These are phyloP conservation scores for Phallusia fumigata DNA, from an alignment of 23 tunicate species.

Conservation along the genomic window DNA sequence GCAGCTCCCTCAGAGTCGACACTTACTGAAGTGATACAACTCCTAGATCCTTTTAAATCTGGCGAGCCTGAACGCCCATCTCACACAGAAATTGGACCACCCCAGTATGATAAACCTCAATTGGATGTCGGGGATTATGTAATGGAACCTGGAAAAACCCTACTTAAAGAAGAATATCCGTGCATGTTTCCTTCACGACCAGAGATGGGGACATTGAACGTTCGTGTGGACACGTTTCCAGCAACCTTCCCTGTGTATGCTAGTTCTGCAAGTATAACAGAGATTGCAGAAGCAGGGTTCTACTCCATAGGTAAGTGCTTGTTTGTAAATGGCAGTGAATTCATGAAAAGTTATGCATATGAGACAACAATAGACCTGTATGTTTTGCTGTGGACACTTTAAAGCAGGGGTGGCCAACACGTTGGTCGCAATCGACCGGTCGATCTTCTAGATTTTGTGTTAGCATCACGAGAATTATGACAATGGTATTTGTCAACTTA, in stretches of 20 bases:
- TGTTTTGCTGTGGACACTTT: no score
- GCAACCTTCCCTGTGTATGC: constrained; percentile 25
- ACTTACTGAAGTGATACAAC: background rate
- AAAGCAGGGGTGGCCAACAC: no score
- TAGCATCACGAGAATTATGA: no score
- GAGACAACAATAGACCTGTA: background rate
- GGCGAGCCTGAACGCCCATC: background rate
- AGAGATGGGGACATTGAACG: constrained; percentile 2
- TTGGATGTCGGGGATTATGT: constrained; percentile 24
- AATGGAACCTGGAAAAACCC: background rate
- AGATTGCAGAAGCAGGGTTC: constrained; percentile 37
- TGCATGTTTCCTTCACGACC: constrained; percentile 10
- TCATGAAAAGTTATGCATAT: background rate
- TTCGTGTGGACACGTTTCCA: constrained; percentile 24
- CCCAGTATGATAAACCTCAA: background rate
- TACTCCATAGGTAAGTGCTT: constrained; percentile 32
- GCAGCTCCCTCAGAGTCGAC: background rate
- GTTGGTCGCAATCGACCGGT: no score
- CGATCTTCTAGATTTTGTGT: no score
- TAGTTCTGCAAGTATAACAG: constrained; percentile 15
- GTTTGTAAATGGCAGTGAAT: no score
- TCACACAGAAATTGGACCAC: background rate
- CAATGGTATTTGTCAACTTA: no score
- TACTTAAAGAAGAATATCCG: constrained; percentile 20
- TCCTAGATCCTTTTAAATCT: background rate